Evolutionary conservation across 2,113 vertebrate genomes (phyloP), one percentile per base, ranked within the genome.

Genomic region (Callipepla californica): DNA sequence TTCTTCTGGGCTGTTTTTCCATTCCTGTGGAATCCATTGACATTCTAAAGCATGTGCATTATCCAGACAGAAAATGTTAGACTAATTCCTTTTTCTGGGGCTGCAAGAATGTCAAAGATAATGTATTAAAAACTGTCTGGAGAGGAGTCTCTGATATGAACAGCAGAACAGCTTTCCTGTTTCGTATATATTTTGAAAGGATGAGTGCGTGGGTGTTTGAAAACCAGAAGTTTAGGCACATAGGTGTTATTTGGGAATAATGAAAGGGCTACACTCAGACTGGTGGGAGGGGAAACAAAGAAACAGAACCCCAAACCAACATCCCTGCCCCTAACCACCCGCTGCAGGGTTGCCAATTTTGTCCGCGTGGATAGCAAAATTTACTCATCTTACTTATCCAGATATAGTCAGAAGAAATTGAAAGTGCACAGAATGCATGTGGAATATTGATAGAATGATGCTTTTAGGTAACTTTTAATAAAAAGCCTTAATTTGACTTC

Each of bases 11-110:
- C 72, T 59, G 3, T 15, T 76, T 50, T 48, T 48, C 30, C 9
- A 19, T 23, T 58, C 51, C 23, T 6, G 18, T 50, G 72, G 40
- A 58, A 40, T 50, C 17, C 13, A 18, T 14, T 57, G 61, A 23
- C 6, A 1, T 14, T 12, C 28, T 34, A 15, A 42, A 3, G 5
- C 9, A 11, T 4, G 8, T 4, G 28, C 19, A 25, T 40, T 28
- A 12, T 9, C 28, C 13, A 19, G 14, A 11, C 40, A 19, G 36
- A 69, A 28, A 20, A 34, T 5, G 59, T 65, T 32, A 21, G 13
- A 17, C n/a, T 47, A 6, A n/a, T 55, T 18, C 5, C 25, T 13
- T 57, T 47, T 20, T 17, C 16, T 57, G 50, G 70, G 22, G n/a
- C 61, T 67, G 42, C 42, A 13, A 13, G 70, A 25, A 21, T 21